Conservation (phyloP, 2,797 vertebrate species). For the Sebastes reedi region DNA sequence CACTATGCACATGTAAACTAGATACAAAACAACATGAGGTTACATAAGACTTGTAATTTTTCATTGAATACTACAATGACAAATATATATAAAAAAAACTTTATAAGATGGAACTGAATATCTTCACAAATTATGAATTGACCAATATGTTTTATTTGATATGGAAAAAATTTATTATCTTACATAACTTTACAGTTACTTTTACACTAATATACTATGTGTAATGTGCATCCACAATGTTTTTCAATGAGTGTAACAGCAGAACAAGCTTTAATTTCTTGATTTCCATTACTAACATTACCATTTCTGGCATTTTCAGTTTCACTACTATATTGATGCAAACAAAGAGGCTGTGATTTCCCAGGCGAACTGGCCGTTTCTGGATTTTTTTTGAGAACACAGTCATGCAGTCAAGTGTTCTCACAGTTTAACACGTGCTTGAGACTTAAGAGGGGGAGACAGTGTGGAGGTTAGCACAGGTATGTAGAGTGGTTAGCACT, state of each 20-base stretch:
- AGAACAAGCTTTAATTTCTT: neutral
- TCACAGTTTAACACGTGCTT: conserved; percentile 80
- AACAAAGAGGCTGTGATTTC: conserved; percentile 5
- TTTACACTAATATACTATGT: neutral
- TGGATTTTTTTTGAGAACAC: conserved; percentile 40
- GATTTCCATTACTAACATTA: neutral
- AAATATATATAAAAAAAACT: neutral
- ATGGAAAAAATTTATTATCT: neutral
- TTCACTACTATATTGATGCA: neutral
- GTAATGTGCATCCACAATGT: neutral
- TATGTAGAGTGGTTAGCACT: conserved; percentile 53
- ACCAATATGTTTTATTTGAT: neutral
- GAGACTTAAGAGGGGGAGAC: conserved; percentile 80
- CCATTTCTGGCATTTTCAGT: neutral
- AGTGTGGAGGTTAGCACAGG: conserved; percentile 68
- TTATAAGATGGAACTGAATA: neutral
- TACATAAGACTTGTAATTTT: conserved; percentile 7
- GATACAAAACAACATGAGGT: conserved; percentile 18
- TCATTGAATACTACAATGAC: neutral
- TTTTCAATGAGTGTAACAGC: neutral
- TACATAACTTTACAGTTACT: neutral
- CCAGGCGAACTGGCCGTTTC: neutral
- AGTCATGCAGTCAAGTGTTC: conserved; percentile 75
- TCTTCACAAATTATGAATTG: neutral
- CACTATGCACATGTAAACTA: conserved; percentile 27